Base-by-base conservation (phyloP, 2,888 invertebrate genomes). In the Pyrgus malvae region DNA sequence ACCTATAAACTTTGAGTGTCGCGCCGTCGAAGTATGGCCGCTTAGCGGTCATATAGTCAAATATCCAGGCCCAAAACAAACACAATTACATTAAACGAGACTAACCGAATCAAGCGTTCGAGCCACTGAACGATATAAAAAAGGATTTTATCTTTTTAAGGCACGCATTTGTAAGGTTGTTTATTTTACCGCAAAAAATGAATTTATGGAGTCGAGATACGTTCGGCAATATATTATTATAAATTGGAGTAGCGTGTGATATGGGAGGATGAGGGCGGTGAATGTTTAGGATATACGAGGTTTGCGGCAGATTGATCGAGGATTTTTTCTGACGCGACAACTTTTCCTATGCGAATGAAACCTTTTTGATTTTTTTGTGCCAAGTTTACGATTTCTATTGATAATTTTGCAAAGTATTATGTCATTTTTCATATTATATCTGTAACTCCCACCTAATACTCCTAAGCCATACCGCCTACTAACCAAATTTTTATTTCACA, bases 291-390 rank as follows among this genome's bases (percentile, higher is more conserved):
- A 74, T 79, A 79, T 80, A n/a, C n/a, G n/a, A 80, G 80, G 76
- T 77, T 78, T 68, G 69, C 67, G 68, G 74, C 63, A 65, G 70
- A 72, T 70, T 85, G 83, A 84, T 83, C 74, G 83, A 80, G 81
- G 76, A 79, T 71, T 80, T 78, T 82, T 74, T 80, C 75, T 80
- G 85, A 83, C 80, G 75, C 68, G 76, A 78, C 81, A 78, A 77
- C 78, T 76, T 75, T 71, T 68, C 68, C 67, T 69, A 78, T 73
- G 78, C 75, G 73, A 69, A 73, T 76, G 59, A 61, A 63, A 68
- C 70, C 71, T 70, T 78, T 55, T 77, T 70, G 70, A 74, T 74
- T 76, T 76, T 79, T 74, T 69, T 67, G 66, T 70, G 69, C 68
- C 68, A 69, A 69, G 72, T 69, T 69, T 70, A 70, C 72, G 66